A percentile compares a stretch with the other conserved stretches of the same genome.
Conservation (phyloP, 2,888 invertebrate genomes). For the Chloroclystis v-ata region DNA sequence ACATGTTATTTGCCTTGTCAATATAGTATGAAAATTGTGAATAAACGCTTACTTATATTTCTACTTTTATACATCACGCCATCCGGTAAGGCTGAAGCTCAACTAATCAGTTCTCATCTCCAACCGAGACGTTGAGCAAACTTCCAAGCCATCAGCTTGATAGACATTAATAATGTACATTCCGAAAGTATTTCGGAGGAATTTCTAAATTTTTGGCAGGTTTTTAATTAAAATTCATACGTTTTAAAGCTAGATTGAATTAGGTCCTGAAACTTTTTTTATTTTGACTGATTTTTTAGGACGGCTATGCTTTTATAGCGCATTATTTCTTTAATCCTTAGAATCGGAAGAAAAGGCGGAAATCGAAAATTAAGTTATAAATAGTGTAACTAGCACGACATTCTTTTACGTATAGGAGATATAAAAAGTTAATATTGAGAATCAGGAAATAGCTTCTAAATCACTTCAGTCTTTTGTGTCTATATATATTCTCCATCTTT, state of each 20-base stretch:
- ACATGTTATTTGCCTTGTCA: no score
- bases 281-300: not conserved
- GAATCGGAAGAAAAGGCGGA: no score
- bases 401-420: no score
- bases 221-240: slow-evolving; percentile 5
- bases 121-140: slow-evolving; percentile 1
- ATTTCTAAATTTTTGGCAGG: not conserved
- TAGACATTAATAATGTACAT: slow-evolving; percentile 6
- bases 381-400: no score
- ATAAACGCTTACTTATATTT: not conserved
- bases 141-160: not conserved
- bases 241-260: not conserved
- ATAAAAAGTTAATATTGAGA: no score
- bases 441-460: no score
- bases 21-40: no score
- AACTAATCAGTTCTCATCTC: slow-evolving; percentile 4
- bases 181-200: not conserved
- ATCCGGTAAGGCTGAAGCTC: not conserved
- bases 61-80: not conserved
- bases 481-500: no score
- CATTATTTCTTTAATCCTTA: no score
- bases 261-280: not conserved
- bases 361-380: no score
- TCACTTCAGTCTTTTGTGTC: no score
- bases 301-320: not conserved